A percentile compares a stretch with the other conserved stretches of the same genome.
These are phyloP conservation scores for Dicerorhinus sumatrensis DNA, from an alignment of 2,113 vertebrate genomes.

Conservation along the genomic window DNA sequence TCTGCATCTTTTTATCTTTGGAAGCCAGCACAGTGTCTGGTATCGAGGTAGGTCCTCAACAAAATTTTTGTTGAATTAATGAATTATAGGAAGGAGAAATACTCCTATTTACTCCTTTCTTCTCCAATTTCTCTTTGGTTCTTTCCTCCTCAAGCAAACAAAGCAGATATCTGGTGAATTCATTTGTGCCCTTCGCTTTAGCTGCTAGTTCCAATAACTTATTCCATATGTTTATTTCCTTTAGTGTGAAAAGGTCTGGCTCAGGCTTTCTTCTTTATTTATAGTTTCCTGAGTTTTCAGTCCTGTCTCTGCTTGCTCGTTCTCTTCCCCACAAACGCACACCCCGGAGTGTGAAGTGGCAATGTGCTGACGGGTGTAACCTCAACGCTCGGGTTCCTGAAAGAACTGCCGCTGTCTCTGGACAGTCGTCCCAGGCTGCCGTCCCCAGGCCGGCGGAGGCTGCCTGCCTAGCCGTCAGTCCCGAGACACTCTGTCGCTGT, in stretches of 20 bases:
- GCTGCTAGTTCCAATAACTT: constrained; percentile 80
- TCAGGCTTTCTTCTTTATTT: constrained; percentile 71
- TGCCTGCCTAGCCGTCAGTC: background rate
- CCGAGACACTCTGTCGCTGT: background rate
- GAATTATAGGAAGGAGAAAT: background rate
- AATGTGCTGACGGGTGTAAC: background rate
- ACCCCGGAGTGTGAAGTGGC: constrained; percentile 46
- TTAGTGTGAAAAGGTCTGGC: constrained; percentile 74
- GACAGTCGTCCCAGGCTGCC: background rate
- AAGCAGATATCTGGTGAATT: constrained; percentile 81
- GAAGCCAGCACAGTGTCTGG: background rate
- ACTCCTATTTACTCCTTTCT: background rate
- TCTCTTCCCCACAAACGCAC: background rate
- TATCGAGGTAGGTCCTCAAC: background rate
- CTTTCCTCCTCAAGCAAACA: constrained; percentile 55
- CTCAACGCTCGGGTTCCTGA: background rate
- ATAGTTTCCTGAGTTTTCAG: constrained; percentile 76
- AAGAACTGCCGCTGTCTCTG: background rate
- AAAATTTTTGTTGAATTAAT: background rate
- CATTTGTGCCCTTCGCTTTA: constrained; percentile 80
- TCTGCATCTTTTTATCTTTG: constrained; percentile 55
- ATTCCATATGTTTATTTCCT: constrained; percentile 83
- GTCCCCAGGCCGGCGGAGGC: background rate
- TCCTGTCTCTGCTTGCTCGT: constrained; percentile 39
- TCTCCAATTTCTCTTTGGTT: background rate